Evolutionary conservation across 2,113 vertebrate genomes (phyloP).

Genomic region (Odontophorus gujanensis): DNA sequence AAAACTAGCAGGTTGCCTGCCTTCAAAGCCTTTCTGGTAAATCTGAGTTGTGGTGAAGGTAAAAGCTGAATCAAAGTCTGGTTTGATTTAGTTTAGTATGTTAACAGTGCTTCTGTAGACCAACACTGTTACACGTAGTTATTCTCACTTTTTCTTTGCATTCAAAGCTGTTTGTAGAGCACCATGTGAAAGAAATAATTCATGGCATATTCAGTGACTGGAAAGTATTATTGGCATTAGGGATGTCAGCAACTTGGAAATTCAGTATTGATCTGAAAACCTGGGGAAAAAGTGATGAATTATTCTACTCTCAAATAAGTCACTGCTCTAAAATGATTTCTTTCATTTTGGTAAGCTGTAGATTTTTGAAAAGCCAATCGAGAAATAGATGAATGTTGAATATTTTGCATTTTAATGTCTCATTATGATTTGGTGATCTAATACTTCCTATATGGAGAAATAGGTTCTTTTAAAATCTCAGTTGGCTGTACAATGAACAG

Average conservation of each 20-base stretch:
- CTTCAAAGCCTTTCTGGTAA: background rate
- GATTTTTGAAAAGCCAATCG: background rate
- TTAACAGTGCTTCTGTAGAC: background rate
- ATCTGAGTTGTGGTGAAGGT: background rate
- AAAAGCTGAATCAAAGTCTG: background rate
- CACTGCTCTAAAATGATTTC: background rate
- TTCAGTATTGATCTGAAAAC: background rate
- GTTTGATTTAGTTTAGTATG: background rate
- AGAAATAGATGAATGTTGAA: background rate
- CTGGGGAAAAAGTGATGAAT: background rate
- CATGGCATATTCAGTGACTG: background rate
- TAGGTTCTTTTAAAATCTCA: background rate
- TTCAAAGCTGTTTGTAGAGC: background rate
- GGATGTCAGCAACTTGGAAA: background rate
- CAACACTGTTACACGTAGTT: rapidly evolving
- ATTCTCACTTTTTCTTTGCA: background rate
- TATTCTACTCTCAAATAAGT: background rate
- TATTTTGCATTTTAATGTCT: background rate
- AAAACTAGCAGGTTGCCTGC: background rate
- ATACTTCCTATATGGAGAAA: background rate
- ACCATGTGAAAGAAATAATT: background rate
- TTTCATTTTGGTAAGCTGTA: background rate
- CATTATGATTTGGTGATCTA: background rate
- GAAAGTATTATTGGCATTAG: background rate
- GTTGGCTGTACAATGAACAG: background rate